Conservation (phyloP, 2,797 vertebrate genomes). For the Pelodytes ibericus region DNA sequence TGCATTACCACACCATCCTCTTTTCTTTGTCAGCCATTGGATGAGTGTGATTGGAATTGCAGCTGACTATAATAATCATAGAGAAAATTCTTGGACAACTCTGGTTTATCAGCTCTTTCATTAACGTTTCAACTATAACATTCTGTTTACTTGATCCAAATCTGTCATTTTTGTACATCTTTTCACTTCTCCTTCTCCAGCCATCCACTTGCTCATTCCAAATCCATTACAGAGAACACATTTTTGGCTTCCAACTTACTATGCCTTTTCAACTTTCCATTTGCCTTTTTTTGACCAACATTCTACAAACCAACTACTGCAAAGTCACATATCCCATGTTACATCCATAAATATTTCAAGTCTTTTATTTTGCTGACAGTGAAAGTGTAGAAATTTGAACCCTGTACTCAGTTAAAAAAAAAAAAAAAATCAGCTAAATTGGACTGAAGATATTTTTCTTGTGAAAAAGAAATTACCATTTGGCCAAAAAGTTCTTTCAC, state of each 20-base stretch:
- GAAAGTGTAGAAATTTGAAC: slow-evolving; percentile 41
- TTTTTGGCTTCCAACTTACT: slow-evolving; percentile 58
- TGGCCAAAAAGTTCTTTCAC: slow-evolving; percentile 20
- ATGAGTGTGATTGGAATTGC: not conserved
- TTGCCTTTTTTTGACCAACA: slow-evolving; percentile 62
- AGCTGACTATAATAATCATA: not conserved
- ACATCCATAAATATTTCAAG: slow-evolving; percentile 31
- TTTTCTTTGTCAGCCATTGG: not conserved
- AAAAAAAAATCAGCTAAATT: slow-evolving; percentile 34
- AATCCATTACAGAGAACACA: slow-evolving; percentile 38
- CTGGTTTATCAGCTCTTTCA: not conserved
- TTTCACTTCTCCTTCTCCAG: slow-evolving; percentile 15
- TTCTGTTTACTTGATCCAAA: not conserved
- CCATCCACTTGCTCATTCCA: slow-evolving; percentile 42
- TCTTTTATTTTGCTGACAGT: slow-evolving; percentile 52
- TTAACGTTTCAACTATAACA: not conserved
- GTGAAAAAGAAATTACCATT: slow-evolving; percentile 20
- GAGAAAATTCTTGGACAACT: not conserved
- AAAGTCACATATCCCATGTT: slow-evolving; percentile 55
- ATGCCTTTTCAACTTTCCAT: slow-evolving; percentile 63
- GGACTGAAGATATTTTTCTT: not conserved
- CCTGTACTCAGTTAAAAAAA: slow-evolving; percentile 26
- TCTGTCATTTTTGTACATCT: not conserved
- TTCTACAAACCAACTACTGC: slow-evolving; percentile 59
- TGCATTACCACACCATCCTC: not conserved